Evolutionary conservation across 2,888 invertebrate genomes (phyloP), one percentile per base, ranked within the genome.

Genomic region (Scaptomyza flava): DNA sequence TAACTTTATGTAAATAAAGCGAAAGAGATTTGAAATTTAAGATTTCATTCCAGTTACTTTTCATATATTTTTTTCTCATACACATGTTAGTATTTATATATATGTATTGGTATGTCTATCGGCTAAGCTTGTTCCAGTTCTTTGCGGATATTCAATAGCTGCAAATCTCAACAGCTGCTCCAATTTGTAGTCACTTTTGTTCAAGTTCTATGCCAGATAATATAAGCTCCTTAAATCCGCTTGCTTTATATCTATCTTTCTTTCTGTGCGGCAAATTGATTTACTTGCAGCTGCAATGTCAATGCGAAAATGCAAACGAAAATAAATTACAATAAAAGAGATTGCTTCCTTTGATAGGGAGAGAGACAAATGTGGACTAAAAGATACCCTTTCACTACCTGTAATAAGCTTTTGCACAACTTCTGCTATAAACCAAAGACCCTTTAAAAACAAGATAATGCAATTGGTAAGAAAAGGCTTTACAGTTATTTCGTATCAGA

Each of bases 201-300:
- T 41, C 43, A 20, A 23, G 11, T 23, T 43, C 43, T 43, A 43
- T 23, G 43, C 23, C 20, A 43, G 11, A 23, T 43, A 20, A 17
- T 41, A 41, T 23, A 43, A 43, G 43, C 43, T 20, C 3, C 12
- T 23, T 43, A 43, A 20, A 43, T 43, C 43, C 12, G 43, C 41
- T 17, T 9, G 9, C 41, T 17, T n/a, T 7, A 7, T 8, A n/a
- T 41, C 38, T 41, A 3, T 41, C 2, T 17, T 9, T 4, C 5
- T 17, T 17, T 23, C 3, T 12, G 17, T 43, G 12, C 3, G 23
- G 23, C 43, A 41, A 43, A 43, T 43, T 43, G 43, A 43, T 43
- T 43, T 43, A 43, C 43, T 43, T 43, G 20, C 43, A 42, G 42
- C 42, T 42, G 42, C 42, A 42, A 42, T 17, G 42, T 42, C 42